A percentile compares a stretch with the other conserved stretches of the same genome.
These are phyloP conservation scores for Cepphus grylle DNA, from an alignment of 2,113 vertebrate genomes.

Conservation along the genomic window DNA sequence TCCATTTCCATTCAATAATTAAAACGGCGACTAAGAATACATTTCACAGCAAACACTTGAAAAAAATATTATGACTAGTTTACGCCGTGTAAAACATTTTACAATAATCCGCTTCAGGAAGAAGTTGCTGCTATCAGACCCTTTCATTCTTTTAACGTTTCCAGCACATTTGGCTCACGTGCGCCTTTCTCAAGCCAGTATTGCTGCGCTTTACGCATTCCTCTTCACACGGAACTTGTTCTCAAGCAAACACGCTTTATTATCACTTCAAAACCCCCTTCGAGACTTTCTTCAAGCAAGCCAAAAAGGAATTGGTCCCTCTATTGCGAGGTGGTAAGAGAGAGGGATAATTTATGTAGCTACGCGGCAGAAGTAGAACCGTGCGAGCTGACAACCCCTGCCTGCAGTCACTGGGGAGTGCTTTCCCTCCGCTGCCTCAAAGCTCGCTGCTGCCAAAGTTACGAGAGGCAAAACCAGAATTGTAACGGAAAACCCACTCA, in stretches of 20 bases:
- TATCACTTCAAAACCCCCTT: slow-evolving; percentile 8
- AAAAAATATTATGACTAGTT: background rate
- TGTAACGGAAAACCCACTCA: background rate
- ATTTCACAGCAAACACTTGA: background rate
- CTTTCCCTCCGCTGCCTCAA: background rate
- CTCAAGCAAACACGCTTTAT: background rate
- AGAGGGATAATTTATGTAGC: background rate
- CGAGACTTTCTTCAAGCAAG: background rate
- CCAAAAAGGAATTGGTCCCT: background rate
- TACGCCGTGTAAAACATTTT: background rate
- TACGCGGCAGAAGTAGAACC: background rate
- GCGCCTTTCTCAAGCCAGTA: background rate
- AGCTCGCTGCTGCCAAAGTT: background rate
- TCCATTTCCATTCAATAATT: background rate
- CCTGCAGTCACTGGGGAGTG: background rate
- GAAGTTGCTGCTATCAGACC: background rate
- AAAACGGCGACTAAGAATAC: background rate
- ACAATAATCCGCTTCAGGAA: background rate
- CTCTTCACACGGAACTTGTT: background rate
- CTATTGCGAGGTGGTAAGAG: background rate
- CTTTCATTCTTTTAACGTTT: background rate
- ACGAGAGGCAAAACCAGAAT: background rate
- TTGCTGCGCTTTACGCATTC: background rate
- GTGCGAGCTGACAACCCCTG: background rate
- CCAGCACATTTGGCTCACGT: background rate